Base-by-base conservation (phyloP, 2,113 vertebrate species). In the Calyptommatus sinebrachiatus region DNA sequence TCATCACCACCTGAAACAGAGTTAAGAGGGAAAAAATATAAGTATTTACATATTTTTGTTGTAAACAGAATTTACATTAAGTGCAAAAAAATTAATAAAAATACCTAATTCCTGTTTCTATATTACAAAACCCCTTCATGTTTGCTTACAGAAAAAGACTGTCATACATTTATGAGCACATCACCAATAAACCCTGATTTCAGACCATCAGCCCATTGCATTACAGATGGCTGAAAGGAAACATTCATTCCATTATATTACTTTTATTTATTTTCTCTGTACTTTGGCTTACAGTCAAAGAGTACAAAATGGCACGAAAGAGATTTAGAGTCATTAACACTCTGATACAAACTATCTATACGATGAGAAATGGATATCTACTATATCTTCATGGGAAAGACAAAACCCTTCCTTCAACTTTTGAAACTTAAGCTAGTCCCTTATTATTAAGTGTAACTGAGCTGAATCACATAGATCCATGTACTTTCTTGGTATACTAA, bases 1-100 rank as follows among this genome's bases (percentile, higher is more conserved):
- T 99, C 98, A 80, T 99, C 98, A 18, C 98, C 98, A 88, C 98
- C 98, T 99, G 90, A 57, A 18, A 85, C 61, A 85, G 35, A 26
- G 87, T 89, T 79, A 10, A 29, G 5, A 73, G 75, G 8, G 18
- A 18, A 53, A 53, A 2, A 35, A 10, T 71, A 29, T 21, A 65
- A 50, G 26, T 35, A 75, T 61, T 35, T 14, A 50, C 9, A 73
- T 1, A 41, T 35, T 65, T 73, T 14, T 67, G 63, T 11, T 77
- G 63, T 10, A 53, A 77, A 4, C n/a, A 31, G 10, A 18, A 41
- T 50, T 60, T 31, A 50, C 20, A 66, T 10, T 9, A 73, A 80
- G 57, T n/a, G 8, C 46, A 53, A 16, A 80, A 22, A 11, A 29
- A n/a, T 60, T 62, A 20, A 60, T 14, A 3, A 16, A n/a, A n/a